These are phyloP conservation scores for Stenoptilia bipunctidactyla DNA, from an alignment of 2,888 invertebrate species.

Conservation along the genomic window DNA sequence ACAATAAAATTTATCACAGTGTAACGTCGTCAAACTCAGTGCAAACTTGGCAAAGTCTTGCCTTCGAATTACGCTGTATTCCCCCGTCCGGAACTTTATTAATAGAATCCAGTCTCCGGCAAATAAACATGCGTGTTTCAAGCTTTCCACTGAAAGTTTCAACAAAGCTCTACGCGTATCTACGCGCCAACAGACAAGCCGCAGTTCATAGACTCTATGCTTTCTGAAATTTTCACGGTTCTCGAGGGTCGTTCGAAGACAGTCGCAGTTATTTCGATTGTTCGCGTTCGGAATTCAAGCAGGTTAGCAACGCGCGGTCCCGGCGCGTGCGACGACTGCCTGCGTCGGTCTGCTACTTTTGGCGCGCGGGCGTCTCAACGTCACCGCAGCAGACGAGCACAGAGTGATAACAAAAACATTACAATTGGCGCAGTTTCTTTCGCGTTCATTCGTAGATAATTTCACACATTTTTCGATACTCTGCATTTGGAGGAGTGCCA, in stretches of 20 bases:
- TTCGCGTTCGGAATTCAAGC: conserved; percentile 29
- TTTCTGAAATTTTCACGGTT: too few relatives aligned
- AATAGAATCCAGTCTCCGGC: conserved; percentile 36
- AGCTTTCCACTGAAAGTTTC: not conserved
- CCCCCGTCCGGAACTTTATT: conserved; percentile 39
- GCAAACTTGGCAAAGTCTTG: conserved; percentile 54
- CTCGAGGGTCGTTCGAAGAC: conserved; percentile 43
- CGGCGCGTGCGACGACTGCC: conserved; percentile 43
- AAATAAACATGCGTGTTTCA: conserved; percentile 14
- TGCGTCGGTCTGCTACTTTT: conserved; percentile 31
- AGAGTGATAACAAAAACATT: conserved; percentile 59
- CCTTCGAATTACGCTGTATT: conserved; percentile 46
- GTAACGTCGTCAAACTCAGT: conserved; percentile 36
- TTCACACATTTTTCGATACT: conserved; percentile 35
- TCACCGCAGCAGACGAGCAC: conserved; percentile 47
- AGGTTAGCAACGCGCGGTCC: conserved; percentile 26
- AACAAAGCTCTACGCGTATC: conserved; percentile 14
- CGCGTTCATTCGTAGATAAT: conserved; percentile 23
- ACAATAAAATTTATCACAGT: conserved; percentile 46
- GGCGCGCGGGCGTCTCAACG: conserved; percentile 44
- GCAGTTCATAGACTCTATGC: conserved; percentile 1
- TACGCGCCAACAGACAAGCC: conserved; percentile 22
- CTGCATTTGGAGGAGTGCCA: conserved; percentile 41
- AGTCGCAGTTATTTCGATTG: conserved; percentile 24
- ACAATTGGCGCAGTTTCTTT: conserved; percentile 22